phyloP scores from a whole-genome alignment of 2,888 invertebrate genomes.

The Scotopteryx bipunctaria region DNA sequence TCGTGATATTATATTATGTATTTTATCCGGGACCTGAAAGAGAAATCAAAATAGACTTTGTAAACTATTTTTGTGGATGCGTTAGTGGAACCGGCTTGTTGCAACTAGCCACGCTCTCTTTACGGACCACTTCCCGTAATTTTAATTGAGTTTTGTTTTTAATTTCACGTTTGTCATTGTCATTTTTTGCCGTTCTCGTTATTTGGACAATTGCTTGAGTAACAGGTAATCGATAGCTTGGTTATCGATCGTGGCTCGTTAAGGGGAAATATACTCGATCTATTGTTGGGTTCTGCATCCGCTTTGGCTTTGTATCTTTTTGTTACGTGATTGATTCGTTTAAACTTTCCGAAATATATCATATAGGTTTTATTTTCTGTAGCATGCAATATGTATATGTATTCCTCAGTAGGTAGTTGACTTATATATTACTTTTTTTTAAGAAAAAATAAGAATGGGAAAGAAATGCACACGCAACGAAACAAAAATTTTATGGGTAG shows the following conservation, averaged over 20 bases:
- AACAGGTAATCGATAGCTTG: constrained; percentile 34
- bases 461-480: too few species aligned
- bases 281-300: constrained; percentile 17
- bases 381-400: too few species aligned
- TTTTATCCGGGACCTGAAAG: too few species aligned
- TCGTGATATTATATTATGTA: too few species aligned
- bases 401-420: too few species aligned
- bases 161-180: constrained; percentile 30
- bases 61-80: too few species aligned
- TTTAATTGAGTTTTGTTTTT: constrained; percentile 65
- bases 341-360: too few species aligned
- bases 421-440: too few species aligned
- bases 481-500: too few species aligned
- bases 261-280: not conserved
- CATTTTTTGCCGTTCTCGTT: constrained; percentile 29
- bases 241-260: constrained; percentile 17
- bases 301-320: constrained; percentile 9
- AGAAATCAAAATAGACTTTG: too few species aligned
- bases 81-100: constrained; percentile 60
- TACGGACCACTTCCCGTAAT: constrained; percentile 66
- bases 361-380: too few species aligned
- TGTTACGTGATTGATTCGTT: constrained; percentile 16
- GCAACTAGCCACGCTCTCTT: constrained; percentile 69
- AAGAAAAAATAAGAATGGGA: too few species aligned
- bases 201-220: constrained; percentile 37